Conservation (phyloP, 35 echinoderm and acorn worm genomes). For the Apostichopus parvimensis region DNA sequence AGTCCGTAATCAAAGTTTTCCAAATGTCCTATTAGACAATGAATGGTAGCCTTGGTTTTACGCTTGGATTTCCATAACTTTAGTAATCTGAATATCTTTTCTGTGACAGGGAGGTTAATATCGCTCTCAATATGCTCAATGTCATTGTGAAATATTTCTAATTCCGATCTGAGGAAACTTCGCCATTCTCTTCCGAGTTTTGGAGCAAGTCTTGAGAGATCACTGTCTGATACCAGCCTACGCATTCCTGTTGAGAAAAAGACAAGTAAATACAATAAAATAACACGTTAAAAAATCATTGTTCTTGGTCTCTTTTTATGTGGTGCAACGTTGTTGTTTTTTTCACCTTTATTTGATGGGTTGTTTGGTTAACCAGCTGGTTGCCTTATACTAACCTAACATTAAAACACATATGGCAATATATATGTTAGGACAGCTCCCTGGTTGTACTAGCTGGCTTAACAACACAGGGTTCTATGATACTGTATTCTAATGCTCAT, state of each 20-base stretch:
- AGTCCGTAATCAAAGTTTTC: background rate
- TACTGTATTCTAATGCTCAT: too few species aligned
- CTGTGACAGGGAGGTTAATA: background rate
- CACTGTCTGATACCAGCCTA: background rate
- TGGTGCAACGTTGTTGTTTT: too few species aligned
- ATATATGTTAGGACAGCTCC: too few species aligned
- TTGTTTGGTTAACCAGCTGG: too few species aligned
- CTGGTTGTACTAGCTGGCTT: too few species aligned
- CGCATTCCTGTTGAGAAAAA: background rate
- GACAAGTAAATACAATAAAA: background rate
- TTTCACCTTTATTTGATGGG: background rate
- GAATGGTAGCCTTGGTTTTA: background rate
- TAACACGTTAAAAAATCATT: too few species aligned
- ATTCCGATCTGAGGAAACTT: background rate
- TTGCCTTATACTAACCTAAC: too few species aligned
- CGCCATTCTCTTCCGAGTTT: slow-evolving; percentile 20
- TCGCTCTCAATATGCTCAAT: slow-evolving; percentile 8
- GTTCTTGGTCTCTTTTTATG: too few species aligned
- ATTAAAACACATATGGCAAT: too few species aligned
- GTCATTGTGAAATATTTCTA: background rate
- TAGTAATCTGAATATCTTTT: slow-evolving; percentile 21
- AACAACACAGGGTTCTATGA: too few species aligned
- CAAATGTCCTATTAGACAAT: slow-evolving; percentile 1
- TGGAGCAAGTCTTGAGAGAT: background rate
- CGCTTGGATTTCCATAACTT: background rate